Conservation (phyloP, 2,888 invertebrate genomes). For the Julus scanicus region DNA sequence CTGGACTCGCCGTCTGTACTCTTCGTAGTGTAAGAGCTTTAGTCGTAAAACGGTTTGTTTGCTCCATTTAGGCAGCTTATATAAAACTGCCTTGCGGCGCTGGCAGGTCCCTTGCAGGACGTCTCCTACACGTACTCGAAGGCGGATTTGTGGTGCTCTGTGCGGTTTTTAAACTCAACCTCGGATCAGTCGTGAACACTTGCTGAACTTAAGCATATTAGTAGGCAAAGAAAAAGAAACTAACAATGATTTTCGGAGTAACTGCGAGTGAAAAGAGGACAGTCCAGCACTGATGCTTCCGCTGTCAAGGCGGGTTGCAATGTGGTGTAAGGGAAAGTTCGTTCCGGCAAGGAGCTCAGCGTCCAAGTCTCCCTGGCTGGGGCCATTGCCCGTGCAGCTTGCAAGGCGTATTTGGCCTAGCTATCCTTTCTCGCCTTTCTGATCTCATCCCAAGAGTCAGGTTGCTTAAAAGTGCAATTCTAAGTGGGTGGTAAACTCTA, state of each 20-base stretch:
- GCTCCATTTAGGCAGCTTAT: too few relatives aligned
- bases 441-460: conserved; percentile 69
- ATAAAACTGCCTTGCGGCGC: too few relatives aligned
- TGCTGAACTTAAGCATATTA: too few relatives aligned
- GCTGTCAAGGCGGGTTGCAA: conserved; percentile 66
- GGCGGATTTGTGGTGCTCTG: too few relatives aligned
- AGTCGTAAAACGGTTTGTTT: too few relatives aligned
- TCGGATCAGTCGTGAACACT: too few relatives aligned
- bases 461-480: conserved; percentile 74
- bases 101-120: too few relatives aligned
- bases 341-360: conserved; percentile 56
- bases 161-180: too few relatives aligned
- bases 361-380: conserved; percentile 62
- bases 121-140: too few relatives aligned
- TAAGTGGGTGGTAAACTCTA: conserved; percentile 68
- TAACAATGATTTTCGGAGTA: conserved; percentile 68
- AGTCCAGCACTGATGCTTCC: conserved; percentile 72
- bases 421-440: conserved; percentile 58
- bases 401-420: conserved; percentile 65
- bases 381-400: conserved; percentile 66
- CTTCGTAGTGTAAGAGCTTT: too few relatives aligned
- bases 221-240: too few relatives aligned
- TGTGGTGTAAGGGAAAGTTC: conserved; percentile 71
- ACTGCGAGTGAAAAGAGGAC: conserved; percentile 66
- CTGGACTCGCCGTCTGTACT: too few relatives aligned